Conservation (phyloP, 2,888 invertebrate species). For the Gryllus longicercus region DNA sequence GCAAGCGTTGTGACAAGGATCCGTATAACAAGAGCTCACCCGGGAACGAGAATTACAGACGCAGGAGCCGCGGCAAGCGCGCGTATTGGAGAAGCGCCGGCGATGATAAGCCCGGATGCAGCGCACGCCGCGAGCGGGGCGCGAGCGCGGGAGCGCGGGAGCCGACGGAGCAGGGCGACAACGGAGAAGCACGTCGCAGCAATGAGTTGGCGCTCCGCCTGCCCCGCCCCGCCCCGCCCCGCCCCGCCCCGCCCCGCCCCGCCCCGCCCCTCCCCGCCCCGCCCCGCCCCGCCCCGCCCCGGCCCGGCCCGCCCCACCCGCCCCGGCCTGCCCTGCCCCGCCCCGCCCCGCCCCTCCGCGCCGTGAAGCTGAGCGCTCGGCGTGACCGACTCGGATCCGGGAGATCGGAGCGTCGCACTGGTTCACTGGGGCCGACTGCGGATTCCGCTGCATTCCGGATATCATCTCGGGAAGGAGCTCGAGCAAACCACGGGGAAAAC, state of each 20-base stretch:
- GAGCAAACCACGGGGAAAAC: too few species aligned
- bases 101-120: background rate
- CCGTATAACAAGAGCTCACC: too few species aligned
- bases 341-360: background rate
- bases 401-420: too few species aligned
- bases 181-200: background rate
- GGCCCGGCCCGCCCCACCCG: background rate
- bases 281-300: background rate
- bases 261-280: background rate
- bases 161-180: background rate
- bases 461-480: too few species aligned
- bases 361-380: background rate
- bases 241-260: background rate
- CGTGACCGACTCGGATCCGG: too few species aligned
- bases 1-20: too few species aligned
- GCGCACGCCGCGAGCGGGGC: background rate
- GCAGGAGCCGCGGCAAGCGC: too few species aligned
- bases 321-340: background rate
- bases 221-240: accelerated
- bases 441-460: too few species aligned
- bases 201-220: background rate
- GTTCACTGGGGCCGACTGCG: too few species aligned
- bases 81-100: background rate
- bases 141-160: background rate
- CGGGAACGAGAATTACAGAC: too few species aligned